phyloP scores from a whole-genome alignment of 2,113 vertebrate genomes.

The Crotalus tigris region DNA sequence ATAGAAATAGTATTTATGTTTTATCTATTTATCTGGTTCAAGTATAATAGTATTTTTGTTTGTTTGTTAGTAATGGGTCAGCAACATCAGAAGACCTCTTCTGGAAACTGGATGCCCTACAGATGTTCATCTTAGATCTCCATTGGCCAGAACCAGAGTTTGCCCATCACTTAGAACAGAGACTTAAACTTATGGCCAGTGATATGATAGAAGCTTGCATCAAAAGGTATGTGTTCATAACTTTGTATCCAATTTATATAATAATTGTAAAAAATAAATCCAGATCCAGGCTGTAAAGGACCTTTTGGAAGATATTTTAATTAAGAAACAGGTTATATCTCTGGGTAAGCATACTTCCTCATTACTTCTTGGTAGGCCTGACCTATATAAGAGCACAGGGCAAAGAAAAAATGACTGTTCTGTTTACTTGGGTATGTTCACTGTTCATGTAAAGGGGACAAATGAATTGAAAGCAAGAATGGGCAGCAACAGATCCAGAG shows the following conservation, averaged over 20 bases:
- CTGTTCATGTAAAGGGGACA: background rate
- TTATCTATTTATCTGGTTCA: constrained; percentile 25
- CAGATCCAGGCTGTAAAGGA: background rate
- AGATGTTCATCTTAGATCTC: constrained; percentile 93
- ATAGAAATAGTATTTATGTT: background rate
- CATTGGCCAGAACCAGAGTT: constrained; percentile 97
- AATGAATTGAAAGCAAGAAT: background rate
- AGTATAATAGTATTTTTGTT: constrained; percentile 43
- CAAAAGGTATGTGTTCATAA: constrained; percentile 81
- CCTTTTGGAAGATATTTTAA: background rate
- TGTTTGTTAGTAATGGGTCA: constrained; percentile 83
- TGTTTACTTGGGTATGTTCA: background rate
- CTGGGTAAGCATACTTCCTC: background rate
- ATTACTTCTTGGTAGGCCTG: background rate
- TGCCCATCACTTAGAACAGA: constrained; percentile 92
- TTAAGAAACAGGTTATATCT: background rate
- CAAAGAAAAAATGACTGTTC: background rate
- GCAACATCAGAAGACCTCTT: constrained; percentile 95
- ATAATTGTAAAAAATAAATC: background rate
- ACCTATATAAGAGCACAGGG: background rate
- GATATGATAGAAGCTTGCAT: constrained; percentile 99
- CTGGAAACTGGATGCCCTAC: constrained; percentile 96
- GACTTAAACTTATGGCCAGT: constrained; percentile 96
- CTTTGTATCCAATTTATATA: background rate
- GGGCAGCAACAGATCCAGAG: background rate